These are phyloP conservation scores for Oreochromis niloticus DNA, from an alignment of 2,113 vertebrate species.

Conservation along the genomic window DNA sequence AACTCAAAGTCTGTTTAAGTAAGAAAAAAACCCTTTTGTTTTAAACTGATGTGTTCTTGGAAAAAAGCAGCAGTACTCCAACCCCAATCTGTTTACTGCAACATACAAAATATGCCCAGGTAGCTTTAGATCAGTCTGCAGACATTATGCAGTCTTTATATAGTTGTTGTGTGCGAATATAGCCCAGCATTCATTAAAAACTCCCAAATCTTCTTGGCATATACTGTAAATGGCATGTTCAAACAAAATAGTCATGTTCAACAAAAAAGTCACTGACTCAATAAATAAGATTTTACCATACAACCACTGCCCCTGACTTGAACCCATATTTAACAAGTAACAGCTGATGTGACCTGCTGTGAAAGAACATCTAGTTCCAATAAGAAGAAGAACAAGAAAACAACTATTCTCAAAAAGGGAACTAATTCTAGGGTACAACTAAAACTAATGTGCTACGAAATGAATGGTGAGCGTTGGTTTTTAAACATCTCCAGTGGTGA, in stretches of 20 bases:
- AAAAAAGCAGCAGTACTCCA: not conserved
- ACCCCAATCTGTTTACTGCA: not conserved
- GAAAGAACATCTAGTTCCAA: slow-evolving; percentile 17
- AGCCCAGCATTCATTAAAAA: slow-evolving; percentile 4
- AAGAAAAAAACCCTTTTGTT: not conserved
- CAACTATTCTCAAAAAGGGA: not conserved
- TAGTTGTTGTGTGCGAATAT: not conserved
- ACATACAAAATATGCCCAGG: not conserved
- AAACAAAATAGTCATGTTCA: slow-evolving; percentile 1
- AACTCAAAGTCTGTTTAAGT: not conserved
- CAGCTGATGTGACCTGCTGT: slow-evolving; percentile 5
- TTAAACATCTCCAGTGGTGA: slow-evolving; percentile 24
- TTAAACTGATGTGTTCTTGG: not conserved
- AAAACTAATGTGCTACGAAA: slow-evolving; percentile 50
- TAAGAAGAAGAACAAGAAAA: slow-evolving; percentile 6
- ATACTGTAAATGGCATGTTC: slow-evolving; percentile 21
- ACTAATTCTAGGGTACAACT: slow-evolving; percentile 32
- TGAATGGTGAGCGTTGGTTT: not conserved
- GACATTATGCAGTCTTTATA: not conserved
- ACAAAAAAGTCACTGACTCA: slow-evolving; percentile 14
- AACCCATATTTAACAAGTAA: slow-evolving; percentile 25
- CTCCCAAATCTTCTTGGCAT: slow-evolving; percentile 11
- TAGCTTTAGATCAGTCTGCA: not conserved
- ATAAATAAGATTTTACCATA: slow-evolving; percentile 6
- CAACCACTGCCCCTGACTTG: slow-evolving; percentile 5